A percentile compares a stretch with the other conserved stretches of the same genome.
Evolutionary conservation across 2,113 vertebrate species (phyloP).

Genomic region (Martes martes): DNA sequence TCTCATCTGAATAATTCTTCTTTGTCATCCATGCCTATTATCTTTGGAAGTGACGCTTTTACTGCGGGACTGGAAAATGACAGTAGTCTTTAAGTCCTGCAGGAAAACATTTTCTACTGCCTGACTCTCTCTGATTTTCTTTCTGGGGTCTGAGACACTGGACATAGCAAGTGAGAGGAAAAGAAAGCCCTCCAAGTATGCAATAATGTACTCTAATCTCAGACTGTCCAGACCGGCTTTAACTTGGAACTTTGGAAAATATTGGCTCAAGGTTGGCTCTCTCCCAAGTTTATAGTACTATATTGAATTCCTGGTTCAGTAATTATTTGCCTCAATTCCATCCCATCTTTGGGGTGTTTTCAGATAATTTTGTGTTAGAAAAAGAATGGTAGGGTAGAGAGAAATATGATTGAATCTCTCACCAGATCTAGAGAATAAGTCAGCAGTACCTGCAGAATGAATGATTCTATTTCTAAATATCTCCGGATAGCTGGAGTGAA

Average conservation of each 20-base stretch:
- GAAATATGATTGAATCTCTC: background rate
- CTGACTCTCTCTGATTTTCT: slow-evolving; percentile 1
- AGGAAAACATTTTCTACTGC: background rate
- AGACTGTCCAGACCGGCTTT: background rate
- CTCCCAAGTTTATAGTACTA: background rate
- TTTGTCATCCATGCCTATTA: background rate
- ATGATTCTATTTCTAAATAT: slow-evolving; percentile 14
- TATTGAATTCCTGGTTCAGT: background rate
- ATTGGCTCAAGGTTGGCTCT: background rate
- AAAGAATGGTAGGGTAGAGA: background rate
- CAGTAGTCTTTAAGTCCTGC: background rate
- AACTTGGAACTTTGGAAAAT: background rate
- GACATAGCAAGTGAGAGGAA: background rate
- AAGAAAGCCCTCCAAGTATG: background rate
- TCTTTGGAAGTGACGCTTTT: background rate
- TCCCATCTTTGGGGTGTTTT: background rate
- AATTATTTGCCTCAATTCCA: background rate
- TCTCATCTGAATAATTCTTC: background rate
- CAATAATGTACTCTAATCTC: background rate
- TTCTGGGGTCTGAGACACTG: background rate
- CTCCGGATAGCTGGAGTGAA: background rate
- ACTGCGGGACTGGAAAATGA: background rate
- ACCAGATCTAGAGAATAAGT: background rate
- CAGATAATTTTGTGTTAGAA: slow-evolving; percentile 17
- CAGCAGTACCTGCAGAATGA: background rate